These are phyloP conservation scores for Pygmarrhopalites habei DNA, from an alignment of 1,140 invertebrate species.

Conservation along the genomic window DNA sequence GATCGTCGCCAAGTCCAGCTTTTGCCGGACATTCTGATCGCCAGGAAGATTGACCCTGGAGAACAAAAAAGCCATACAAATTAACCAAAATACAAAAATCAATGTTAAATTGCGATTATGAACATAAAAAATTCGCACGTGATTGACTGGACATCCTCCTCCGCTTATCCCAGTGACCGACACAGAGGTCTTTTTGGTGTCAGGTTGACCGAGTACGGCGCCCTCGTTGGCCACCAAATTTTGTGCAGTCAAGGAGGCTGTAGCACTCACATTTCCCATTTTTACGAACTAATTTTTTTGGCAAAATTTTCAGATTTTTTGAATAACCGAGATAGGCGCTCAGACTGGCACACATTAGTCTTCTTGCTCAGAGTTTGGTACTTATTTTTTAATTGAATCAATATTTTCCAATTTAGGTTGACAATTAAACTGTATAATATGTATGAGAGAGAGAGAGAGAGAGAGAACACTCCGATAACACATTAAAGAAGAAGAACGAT, in stretches of 20 bases:
- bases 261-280: slow-evolving; percentile 4
- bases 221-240: not conserved
- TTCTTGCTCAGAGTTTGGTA: no score
- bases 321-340: not conserved
- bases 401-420: no score
- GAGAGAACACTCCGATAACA: no score
- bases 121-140: not conserved
- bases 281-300: not conserved
- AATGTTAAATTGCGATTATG: no score
- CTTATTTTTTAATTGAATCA: no score
- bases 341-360: not conserved
- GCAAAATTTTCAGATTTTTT: not conserved
- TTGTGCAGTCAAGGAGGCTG: not conserved
- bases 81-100: not conserved
- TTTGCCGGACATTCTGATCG: slow-evolving; percentile 37
- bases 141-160: slow-evolving; percentile 34
- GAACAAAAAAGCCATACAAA: not conserved
- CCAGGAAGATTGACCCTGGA: slow-evolving; percentile 15
- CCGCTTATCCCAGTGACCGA: not conserved
- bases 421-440: no score
- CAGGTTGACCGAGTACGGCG: not conserved
- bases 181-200: not conserved
- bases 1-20: slow-evolving; percentile 23
- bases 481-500: no score
- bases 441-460: no score